A percentile compares a stretch with the other conserved stretches of the same genome.
These are phyloP conservation scores for Dexiosoma caninum DNA, from an alignment of 2,888 invertebrate genomes.

Conservation along the genomic window DNA sequence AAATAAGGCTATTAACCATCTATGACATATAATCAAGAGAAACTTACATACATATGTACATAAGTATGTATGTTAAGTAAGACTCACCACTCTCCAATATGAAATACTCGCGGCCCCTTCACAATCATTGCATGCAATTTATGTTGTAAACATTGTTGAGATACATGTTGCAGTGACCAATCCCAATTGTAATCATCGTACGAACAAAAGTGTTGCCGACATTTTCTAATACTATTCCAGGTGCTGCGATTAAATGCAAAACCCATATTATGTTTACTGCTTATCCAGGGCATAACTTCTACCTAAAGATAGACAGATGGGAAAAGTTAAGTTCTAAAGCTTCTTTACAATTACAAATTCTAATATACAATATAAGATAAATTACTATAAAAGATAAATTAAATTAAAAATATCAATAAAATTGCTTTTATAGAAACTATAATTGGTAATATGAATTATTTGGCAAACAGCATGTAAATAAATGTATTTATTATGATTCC, in stretches of 20 bases:
- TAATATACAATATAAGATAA: no score
- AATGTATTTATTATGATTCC: not conserved
- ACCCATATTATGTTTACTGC: constrained; percentile 99
- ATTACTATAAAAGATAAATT: no score
- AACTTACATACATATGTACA: no score
- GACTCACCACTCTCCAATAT: constrained; percentile 97
- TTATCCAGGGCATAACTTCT: constrained; percentile 95
- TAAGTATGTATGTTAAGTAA: not conserved
- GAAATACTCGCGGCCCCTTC: constrained; percentile 96
- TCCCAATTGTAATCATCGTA: constrained; percentile 99
- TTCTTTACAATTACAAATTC: not conserved
- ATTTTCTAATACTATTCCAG: constrained; percentile 89
- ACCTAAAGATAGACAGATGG: constrained; percentile 80
- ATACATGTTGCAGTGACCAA: constrained; percentile 95
- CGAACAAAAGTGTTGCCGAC: constrained; percentile 92
- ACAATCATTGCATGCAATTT: constrained; percentile 93
- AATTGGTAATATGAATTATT: no score
- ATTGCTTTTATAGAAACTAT: no score
- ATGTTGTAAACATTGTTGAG: constrained; percentile 87
- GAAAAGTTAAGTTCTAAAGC: not conserved
- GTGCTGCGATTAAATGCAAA: constrained; percentile 94
- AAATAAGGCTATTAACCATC: no score
- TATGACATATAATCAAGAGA: no score
- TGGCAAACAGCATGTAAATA: constrained; percentile 19
- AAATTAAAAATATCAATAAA: no score